Evolutionary conservation across 2,113 vertebrate genomes (phyloP).

Genomic region (Notothenia rossii): DNA sequence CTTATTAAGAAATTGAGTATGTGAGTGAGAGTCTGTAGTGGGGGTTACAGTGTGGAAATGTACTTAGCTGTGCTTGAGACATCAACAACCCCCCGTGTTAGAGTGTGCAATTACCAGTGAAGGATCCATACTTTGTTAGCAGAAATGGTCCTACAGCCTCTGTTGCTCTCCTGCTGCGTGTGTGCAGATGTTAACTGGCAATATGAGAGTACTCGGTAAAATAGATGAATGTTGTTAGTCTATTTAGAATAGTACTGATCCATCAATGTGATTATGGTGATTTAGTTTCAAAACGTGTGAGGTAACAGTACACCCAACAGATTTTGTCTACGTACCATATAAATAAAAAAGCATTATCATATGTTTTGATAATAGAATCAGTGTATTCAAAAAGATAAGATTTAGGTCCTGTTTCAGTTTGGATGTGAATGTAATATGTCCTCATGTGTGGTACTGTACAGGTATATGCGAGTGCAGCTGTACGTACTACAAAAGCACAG

Average conservation of each 20-base stretch:
- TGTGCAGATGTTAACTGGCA: background rate
- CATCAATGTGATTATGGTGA: background rate
- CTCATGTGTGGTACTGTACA: background rate
- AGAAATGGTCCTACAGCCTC: constrained; percentile 34
- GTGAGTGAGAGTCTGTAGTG: constrained; percentile 28
- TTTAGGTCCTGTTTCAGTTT: background rate
- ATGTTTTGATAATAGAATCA: background rate
- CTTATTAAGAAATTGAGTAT: constrained; percentile 31
- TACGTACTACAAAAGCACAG: constrained; percentile 94
- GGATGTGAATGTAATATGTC: background rate
- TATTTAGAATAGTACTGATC: background rate
- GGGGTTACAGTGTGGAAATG: constrained; percentile 12
- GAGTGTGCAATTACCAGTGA: constrained; percentile 53
- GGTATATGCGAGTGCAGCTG: constrained; percentile 9
- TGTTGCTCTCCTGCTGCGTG: background rate
- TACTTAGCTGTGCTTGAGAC: constrained; percentile 53
- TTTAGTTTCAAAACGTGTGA: constrained; percentile 1
- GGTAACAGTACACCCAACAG: background rate
- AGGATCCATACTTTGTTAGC: constrained; percentile 51
- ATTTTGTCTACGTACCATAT: background rate
- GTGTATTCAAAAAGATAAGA: background rate
- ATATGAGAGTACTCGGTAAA: background rate
- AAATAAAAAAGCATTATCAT: background rate
- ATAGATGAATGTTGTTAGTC: background rate
- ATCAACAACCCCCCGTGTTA: constrained; percentile 45